A percentile compares a stretch with the other conserved stretches of the same genome.
These are phyloP conservation scores for Mormyrus proboscirostris DNA, from an alignment of 2,797 vertebrate species.

Conservation along the genomic window DNA sequence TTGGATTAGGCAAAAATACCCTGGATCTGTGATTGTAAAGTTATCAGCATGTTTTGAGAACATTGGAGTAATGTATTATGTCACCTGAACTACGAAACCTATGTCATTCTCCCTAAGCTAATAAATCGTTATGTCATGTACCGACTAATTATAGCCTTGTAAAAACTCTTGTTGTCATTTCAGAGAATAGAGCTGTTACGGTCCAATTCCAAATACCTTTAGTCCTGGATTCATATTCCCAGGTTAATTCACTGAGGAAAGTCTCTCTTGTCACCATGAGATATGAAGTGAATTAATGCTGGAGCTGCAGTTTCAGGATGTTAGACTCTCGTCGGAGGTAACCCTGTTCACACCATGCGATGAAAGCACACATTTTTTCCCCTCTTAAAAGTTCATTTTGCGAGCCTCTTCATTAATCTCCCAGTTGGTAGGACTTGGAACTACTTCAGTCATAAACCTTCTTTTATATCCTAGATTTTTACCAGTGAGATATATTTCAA, in stretches of 20 bases:
- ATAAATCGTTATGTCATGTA: neutral
- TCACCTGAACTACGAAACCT: neutral
- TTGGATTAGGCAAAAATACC: neutral
- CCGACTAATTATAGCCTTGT: neutral
- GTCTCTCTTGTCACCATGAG: neutral
- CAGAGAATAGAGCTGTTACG: neutral
- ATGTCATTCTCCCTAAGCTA: neutral
- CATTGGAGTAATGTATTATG: neutral
- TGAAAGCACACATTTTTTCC: neutral
- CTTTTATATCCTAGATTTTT: neutral
- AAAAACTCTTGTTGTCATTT: neutral
- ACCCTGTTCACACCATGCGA: neutral
- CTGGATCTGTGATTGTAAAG: neutral
- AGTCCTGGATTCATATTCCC: neutral
- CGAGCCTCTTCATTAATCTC: neutral
- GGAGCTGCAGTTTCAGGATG: neutral
- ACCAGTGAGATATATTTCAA: neutral
- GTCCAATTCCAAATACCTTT: neutral
- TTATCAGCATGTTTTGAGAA: neutral
- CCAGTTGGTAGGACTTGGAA: neutral
- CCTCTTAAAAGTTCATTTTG: neutral
- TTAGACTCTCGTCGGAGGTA: neutral
- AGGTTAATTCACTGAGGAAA: neutral
- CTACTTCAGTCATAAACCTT: neutral
- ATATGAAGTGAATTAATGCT: neutral